These are phyloP conservation scores for Caenorhabditis drosophilae DNA, from an alignment of 2,888 invertebrate genomes.

Conservation along the genomic window DNA sequence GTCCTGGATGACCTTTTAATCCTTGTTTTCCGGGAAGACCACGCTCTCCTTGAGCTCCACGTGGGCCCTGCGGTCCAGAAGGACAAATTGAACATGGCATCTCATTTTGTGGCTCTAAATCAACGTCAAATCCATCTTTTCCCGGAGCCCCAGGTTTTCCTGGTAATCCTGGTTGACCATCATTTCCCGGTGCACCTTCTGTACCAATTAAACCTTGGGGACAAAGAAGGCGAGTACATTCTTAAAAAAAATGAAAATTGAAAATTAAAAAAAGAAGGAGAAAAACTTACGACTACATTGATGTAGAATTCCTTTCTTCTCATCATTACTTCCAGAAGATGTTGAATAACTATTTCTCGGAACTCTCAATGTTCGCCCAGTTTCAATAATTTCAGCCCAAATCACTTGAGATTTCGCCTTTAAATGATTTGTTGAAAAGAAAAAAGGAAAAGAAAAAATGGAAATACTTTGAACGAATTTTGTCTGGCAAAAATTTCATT, in stretches of 20 bases:
- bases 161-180: constrained; percentile 57
- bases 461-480: constrained; percentile 19
- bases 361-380: constrained; percentile 34
- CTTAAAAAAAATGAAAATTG: constrained; percentile 16
- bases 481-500: constrained; percentile 27
- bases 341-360: constrained; percentile 21
- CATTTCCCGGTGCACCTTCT: constrained; percentile 54
- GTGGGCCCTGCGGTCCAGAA: constrained; percentile 51
- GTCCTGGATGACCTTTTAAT: constrained; percentile 39
- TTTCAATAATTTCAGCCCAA: constrained; percentile 45
- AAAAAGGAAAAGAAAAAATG: neutral
- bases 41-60: constrained; percentile 55
- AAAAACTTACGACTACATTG: constrained; percentile 47
- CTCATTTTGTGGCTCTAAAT: constrained; percentile 47
- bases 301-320: constrained; percentile 43
- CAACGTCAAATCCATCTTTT: constrained; percentile 45
- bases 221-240: constrained; percentile 56
- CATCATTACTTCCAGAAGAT: constrained; percentile 6
- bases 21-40: constrained; percentile 41
- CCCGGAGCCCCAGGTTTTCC: constrained; percentile 52
- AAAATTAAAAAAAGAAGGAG: neutral
- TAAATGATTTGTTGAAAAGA: neutral
- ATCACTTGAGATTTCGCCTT: constrained; percentile 42
- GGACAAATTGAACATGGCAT: constrained; percentile 60
- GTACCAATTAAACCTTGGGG: constrained; percentile 53